Conservation (phyloP, 2,797 vertebrate genomes). For the Orientallactaga sibirica region DNA sequence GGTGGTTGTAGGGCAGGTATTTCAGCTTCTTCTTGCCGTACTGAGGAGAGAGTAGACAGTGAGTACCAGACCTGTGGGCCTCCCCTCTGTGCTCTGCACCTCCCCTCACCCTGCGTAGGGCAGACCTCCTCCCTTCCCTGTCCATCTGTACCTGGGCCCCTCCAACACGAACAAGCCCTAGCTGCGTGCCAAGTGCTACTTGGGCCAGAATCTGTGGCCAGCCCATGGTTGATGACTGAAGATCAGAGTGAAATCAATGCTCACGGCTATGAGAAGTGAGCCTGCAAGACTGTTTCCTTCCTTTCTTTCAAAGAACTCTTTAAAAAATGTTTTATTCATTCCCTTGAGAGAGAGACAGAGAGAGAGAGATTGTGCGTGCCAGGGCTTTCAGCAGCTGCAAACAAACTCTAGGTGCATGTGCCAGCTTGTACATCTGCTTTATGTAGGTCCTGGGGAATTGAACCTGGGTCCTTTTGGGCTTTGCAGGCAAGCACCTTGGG, state of each 20-base stretch:
- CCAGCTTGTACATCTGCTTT: too few relatives aligned
- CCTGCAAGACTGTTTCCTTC: background rate
- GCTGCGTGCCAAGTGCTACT: background rate
- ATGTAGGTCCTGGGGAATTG: too few relatives aligned
- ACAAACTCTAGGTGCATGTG: too few relatives aligned
- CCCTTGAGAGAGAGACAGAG: too few relatives aligned
- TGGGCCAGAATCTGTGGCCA: background rate
- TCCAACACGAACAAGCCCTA: background rate
- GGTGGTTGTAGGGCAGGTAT: slow-evolving; percentile 94
- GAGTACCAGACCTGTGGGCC: accelerated
- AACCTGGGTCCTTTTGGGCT: too few relatives aligned
- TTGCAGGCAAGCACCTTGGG: too few relatives aligned
- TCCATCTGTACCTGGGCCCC: background rate
- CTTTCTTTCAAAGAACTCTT: background rate
- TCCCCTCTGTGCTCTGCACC: accelerated
- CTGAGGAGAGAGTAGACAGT: slow-evolving; percentile 85
- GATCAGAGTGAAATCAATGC: background rate
- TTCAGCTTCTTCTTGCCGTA: slow-evolving; percentile 97
- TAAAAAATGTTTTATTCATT: too few relatives aligned
- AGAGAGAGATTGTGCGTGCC: too few relatives aligned
- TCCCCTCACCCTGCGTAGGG: background rate
- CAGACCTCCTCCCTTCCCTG: too few relatives aligned
- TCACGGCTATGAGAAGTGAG: background rate
- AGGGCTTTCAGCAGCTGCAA: too few relatives aligned
- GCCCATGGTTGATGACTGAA: background rate